These are phyloP conservation scores for Pao palembangensis DNA, from an alignment of 2,113 vertebrate species.

Conservation along the genomic window DNA sequence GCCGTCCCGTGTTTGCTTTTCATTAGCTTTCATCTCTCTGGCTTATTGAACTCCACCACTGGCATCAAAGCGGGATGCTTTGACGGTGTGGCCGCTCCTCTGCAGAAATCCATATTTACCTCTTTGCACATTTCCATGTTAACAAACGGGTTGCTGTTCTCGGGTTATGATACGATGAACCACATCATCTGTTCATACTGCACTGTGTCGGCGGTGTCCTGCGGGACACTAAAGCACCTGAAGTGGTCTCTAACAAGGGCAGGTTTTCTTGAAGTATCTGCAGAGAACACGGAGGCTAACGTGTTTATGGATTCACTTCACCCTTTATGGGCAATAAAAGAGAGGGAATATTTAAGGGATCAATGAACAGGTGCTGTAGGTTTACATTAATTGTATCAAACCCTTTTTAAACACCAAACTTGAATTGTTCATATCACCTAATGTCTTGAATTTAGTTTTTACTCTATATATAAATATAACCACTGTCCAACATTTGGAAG, in stretches of 20 bases:
- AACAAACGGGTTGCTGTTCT: slow-evolving; percentile 63
- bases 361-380: slow-evolving; percentile 37
- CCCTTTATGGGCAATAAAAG: slow-evolving; percentile 1
- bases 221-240: slow-evolving; percentile 17
- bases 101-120: slow-evolving; percentile 75
- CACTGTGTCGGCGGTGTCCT: slow-evolving; percentile 1
- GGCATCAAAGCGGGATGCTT: slow-evolving; percentile 66
- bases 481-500: too few species aligned
- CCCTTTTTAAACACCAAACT: slow-evolving; percentile 24
- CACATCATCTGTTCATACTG: slow-evolving; percentile 11
- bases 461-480: too few species aligned
- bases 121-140: slow-evolving; percentile 60
- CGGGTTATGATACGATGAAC: slow-evolving; percentile 23
- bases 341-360: slow-evolving; percentile 19
- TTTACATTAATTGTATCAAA: slow-evolving; percentile 40
- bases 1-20: slow-evolving; percentile 72
- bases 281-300: slow-evolving; percentile 11
- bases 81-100: slow-evolving; percentile 63
- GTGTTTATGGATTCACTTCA: slow-evolving; percentile 7
- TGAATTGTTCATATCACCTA: neutral
- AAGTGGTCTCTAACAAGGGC: slow-evolving; percentile 17
- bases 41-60: slow-evolving; percentile 76
- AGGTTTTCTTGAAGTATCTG: slow-evolving; percentile 22
- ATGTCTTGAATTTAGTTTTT: neutral
- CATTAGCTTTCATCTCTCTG: slow-evolving; percentile 78